A percentile compares a stretch with the other conserved stretches of the same genome.
Conservation (phyloP, 2,888 invertebrate genomes). For the Pseudococcus longispinus region DNA sequence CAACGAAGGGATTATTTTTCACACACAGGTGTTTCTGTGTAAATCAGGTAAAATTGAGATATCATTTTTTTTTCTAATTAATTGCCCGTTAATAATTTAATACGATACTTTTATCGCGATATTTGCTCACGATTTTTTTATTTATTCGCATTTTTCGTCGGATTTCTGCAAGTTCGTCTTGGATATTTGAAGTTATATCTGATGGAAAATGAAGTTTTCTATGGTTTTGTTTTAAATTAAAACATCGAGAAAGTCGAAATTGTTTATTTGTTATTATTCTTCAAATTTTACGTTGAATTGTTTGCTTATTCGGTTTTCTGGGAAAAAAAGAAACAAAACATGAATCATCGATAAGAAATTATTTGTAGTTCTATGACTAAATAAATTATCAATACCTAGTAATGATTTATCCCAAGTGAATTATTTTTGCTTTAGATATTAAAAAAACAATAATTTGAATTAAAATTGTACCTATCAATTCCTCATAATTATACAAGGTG, state of each 20-base stretch:
- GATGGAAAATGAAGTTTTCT: too few species aligned
- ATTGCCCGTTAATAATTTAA: slow-evolving; percentile 34
- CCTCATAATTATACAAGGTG: too few species aligned
- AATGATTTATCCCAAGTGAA: too few species aligned
- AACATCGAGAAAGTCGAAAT: background rate
- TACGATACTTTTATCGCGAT: background rate
- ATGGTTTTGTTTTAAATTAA: background rate
- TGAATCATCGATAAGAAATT: background rate
- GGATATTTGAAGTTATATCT: too few species aligned
- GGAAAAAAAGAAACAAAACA: background rate
- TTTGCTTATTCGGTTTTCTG: background rate
- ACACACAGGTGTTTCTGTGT: slow-evolving; percentile 53
- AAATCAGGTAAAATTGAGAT: slow-evolving; percentile 54
- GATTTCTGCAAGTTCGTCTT: background rate
- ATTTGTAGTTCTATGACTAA: background rate
- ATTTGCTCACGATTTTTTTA: background rate
- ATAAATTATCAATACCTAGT: background rate
- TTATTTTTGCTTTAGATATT: too few species aligned
- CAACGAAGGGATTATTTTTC: slow-evolving; percentile 49
- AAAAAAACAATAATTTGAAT: too few species aligned
- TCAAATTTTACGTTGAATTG: background rate
- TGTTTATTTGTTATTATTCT: background rate
- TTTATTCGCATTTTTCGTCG: background rate
- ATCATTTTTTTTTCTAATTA: slow-evolving; percentile 28
- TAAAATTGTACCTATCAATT: too few species aligned